Conservation (phyloP, 1,140 invertebrate species). For the Drosophila sp. region DNA sequence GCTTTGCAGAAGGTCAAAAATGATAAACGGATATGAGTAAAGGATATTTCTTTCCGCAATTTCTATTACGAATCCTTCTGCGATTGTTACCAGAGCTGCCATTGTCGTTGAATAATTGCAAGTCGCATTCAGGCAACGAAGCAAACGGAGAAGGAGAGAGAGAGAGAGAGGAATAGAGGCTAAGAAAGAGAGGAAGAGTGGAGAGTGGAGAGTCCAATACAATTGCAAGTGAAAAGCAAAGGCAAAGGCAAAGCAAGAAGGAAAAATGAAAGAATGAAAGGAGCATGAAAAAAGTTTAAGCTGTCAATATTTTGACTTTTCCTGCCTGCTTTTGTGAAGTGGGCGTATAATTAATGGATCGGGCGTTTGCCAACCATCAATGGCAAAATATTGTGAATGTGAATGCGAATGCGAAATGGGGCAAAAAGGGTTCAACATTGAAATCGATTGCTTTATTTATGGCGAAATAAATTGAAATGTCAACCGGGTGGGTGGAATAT, state of each 20-base stretch:
- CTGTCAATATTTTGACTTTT: constrained; percentile 84
- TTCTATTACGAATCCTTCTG: constrained; percentile 53
- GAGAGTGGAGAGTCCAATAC: constrained; percentile 41
- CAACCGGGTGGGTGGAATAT: constrained; percentile 73
- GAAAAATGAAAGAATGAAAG: constrained; percentile 23
- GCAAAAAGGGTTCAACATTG: constrained; percentile 65
- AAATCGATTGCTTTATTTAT: constrained; percentile 77
- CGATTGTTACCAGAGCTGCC: constrained; percentile 55
- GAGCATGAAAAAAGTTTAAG: constrained; percentile 64
- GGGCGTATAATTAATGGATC: constrained; percentile 84
- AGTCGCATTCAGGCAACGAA: constrained; percentile 34
- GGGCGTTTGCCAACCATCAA: constrained; percentile 56
- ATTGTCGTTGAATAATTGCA: constrained; percentile 79
- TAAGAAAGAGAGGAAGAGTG: background rate
- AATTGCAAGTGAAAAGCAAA: constrained; percentile 53
- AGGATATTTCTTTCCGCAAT: constrained; percentile 66
- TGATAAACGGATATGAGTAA: constrained; percentile 83
- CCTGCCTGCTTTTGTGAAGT: constrained; percentile 75
- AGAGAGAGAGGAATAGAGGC: background rate
- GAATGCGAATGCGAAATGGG: constrained; percentile 56
- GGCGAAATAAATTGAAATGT: constrained; percentile 83
- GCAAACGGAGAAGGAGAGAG: background rate
- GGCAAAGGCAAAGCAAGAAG: constrained; percentile 15
- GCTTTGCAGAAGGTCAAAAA: constrained; percentile 81
- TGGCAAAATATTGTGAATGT: constrained; percentile 71